Evolutionary conservation across 2,888 invertebrate genomes (phyloP), one percentile per base, ranked within the genome.

Genomic region (Hymenopus coronatus): DNA sequence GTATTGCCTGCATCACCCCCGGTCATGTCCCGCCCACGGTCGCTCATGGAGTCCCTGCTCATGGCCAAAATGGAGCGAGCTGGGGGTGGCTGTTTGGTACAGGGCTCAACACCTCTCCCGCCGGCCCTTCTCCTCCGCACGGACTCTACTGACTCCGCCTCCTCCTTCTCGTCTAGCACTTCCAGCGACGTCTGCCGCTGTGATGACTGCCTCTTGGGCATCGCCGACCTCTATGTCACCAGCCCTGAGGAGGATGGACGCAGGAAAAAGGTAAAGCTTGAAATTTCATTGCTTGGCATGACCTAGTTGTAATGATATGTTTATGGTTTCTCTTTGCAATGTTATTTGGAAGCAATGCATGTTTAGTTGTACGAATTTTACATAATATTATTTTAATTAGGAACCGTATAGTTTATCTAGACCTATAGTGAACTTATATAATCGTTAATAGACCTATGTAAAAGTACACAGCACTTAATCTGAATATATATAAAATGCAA

Each of bases 131-230:
- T 97, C 91, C 94, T 97, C 89, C 94, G 97, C 91, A 96, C 96
- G 33, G 97, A 97, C 92, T 97, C 97, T 12, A 94, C 96, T 93
- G 97, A 97, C 92, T 90, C 90, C 12, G 83, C 90, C 83, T 90
- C 90, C 88, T 96, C 96, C 1, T 94, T 95, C 92, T 95, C 96
- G 89, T 97, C 97, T 12, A 70, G 54, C 92, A 95, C 90, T 9
- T 93, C 93, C 86, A 96, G 96, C 93, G 97, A 97, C 92, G 96
- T 97, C 91, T 97, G 97, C 93, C 94, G 96, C 90, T 97, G 97
- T 92, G 97, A 97, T 92, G 97, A 97, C 93, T 97, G 97, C 91
- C 93, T 97, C 90, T 94, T 97, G 91, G 97, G 97, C 8, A 97
- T 97, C 91, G 97, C 96, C 91, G 97, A 97, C 94, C 94, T 96